Evolutionary conservation across 2,113 vertebrate genomes (phyloP).

Genomic region (Pomatostomus ruficeps): DNA sequence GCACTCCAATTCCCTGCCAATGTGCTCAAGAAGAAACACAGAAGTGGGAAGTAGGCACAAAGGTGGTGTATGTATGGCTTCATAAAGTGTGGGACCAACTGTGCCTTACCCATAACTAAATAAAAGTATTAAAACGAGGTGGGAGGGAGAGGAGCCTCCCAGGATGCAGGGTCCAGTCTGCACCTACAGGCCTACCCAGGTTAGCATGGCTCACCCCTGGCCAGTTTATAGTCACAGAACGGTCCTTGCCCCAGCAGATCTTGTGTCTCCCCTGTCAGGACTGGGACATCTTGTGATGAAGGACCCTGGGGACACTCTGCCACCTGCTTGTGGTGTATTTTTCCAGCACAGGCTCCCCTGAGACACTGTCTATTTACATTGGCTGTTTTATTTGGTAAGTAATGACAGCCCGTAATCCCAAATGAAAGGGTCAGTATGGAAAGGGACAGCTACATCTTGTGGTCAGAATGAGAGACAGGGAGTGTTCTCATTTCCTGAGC

Average conservation of each 20-base stretch:
- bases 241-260: background rate
- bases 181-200: accelerated
- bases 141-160: background rate
- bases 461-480: background rate
- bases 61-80: accelerated
- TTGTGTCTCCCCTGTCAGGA: background rate
- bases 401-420: background rate
- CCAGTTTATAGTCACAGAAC: accelerated
- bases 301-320: background rate
- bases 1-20: accelerated
- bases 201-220: background rate
- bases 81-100: accelerated
- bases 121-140: background rate
- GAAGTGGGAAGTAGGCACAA: accelerated
- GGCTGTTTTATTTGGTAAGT: background rate
- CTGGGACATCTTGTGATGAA: background rate
- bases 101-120: accelerated
- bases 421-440: background rate
- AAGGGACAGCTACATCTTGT: background rate
- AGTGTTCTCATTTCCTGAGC: background rate
- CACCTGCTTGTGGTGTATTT: background rate
- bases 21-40: accelerated
- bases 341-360: background rate
- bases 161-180: background rate
- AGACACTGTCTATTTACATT: background rate